Conservation (phyloP, 2,113 vertebrate genomes). For the Crypturellus undulatus region DNA sequence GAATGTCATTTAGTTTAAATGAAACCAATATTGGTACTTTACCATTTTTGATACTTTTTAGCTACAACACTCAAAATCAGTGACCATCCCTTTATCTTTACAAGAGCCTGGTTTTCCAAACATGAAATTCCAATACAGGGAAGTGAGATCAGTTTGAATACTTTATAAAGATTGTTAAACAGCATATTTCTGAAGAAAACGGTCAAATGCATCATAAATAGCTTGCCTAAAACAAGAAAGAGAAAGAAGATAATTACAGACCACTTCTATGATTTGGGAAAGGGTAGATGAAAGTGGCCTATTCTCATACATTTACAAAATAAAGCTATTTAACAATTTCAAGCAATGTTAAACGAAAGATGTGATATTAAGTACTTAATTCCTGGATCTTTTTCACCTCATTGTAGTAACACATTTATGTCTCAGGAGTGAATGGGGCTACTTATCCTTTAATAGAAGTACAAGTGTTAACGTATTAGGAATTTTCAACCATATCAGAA, state of each 20-base stretch:
- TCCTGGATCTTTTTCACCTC: background rate
- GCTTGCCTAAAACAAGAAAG: slow-evolving; percentile 82
- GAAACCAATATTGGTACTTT: background rate
- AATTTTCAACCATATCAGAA: background rate
- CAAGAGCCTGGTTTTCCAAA: slow-evolving; percentile 20
- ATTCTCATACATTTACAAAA: background rate
- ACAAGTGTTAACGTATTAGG: background rate
- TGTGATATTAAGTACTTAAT: background rate
- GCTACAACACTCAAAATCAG: background rate
- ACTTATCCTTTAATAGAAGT: background rate
- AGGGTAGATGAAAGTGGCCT: rapidly evolving
- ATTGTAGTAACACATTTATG: background rate
- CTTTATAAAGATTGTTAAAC: background rate
- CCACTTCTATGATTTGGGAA: background rate
- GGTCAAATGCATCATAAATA: slow-evolving; percentile 94
- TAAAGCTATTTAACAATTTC: background rate
- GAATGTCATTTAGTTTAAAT: background rate
- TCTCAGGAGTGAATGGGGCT: background rate
- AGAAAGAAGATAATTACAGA: background rate
- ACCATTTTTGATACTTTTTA: background rate
- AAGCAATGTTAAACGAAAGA: background rate
- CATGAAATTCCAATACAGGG: slow-evolving; percentile 1
- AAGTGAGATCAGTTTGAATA: background rate
- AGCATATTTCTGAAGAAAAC: slow-evolving; percentile 92
- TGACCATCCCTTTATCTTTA: background rate